Evolutionary conservation across 2,797 vertebrate species (phyloP).

Genomic region (Myripristis murdjan): DNA sequence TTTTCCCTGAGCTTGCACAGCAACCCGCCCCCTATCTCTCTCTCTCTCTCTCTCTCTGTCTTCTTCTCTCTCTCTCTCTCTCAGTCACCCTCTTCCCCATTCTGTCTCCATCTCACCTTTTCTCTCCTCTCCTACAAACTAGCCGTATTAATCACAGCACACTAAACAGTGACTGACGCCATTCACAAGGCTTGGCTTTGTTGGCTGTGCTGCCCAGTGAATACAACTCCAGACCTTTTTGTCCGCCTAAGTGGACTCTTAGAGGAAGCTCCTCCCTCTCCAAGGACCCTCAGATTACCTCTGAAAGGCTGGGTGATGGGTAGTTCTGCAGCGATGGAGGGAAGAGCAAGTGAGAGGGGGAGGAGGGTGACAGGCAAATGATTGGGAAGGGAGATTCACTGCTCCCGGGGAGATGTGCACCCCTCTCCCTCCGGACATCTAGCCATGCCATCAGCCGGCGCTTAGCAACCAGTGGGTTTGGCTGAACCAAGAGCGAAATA

Average conservation of each 20-base stretch:
- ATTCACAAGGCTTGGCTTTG: constrained; percentile 89
- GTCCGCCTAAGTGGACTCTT: constrained; percentile 92
- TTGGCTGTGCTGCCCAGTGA: constrained; percentile 87
- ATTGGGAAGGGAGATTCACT: constrained; percentile 90
- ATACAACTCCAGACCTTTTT: constrained; percentile 91
- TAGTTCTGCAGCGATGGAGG: constrained; percentile 61
- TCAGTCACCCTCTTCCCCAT: constrained; percentile 25
- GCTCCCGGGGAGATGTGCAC: constrained; percentile 81
- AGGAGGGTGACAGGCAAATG: constrained; percentile 79
- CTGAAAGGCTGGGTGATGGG: constrained; percentile 84
- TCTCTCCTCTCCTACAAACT: constrained; percentile 71
- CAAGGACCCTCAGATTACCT: constrained; percentile 87
- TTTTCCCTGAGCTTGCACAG: constrained; percentile 6
- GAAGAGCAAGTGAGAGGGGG: constrained; percentile 36
- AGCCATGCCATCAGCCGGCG: constrained; percentile 89
- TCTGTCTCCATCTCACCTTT: constrained; percentile 61
- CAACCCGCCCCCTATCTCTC: too few species aligned
- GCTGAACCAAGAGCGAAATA: constrained; percentile 58
- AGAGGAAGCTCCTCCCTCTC: constrained; percentile 83
- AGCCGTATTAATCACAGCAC: constrained; percentile 91
- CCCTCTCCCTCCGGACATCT: constrained; percentile 76
- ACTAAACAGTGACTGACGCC: constrained; percentile 91
- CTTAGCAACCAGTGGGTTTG: constrained; percentile 93
- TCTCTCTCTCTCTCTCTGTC: constrained; percentile 19
- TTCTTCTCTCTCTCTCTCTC: constrained; percentile 20